A percentile compares a stretch with the other conserved stretches of the same genome.
These are phyloP conservation scores for Eurystomus gularis DNA, from an alignment of 2,113 vertebrate species.

Conservation along the genomic window DNA sequence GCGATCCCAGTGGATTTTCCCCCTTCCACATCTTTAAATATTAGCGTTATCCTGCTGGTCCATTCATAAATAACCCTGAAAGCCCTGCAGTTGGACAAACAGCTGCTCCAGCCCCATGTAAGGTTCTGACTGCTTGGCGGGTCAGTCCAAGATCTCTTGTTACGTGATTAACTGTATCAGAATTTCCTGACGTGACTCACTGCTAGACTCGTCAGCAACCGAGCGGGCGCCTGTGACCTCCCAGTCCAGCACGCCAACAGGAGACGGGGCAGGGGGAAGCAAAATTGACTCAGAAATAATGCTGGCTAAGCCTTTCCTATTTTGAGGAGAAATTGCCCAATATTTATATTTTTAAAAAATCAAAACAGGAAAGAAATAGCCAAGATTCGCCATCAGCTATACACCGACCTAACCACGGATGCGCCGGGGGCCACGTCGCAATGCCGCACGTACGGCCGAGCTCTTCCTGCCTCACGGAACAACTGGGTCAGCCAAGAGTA, in stretches of 20 bases:
- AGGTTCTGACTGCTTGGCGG: background rate
- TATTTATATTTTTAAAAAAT: background rate
- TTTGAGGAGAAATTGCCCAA: conserved; percentile 20
- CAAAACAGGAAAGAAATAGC: background rate
- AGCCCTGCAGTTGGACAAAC: background rate
- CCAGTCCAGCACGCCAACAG: background rate
- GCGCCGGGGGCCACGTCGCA: fast-evolving
- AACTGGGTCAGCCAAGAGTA: conserved; percentile 77
- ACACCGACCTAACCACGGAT: background rate
- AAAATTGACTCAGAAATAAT: background rate
- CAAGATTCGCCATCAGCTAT: background rate
- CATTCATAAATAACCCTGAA: background rate
- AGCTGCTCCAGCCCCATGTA: background rate
- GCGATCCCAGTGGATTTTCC: background rate
- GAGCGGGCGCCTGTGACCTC: background rate
- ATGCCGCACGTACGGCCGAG: background rate
- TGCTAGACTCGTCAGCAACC: background rate
- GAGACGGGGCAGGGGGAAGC: background rate
- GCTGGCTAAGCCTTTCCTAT: conserved; percentile 53
- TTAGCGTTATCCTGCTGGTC: background rate
- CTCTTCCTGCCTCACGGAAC: background rate
- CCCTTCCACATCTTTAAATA: background rate
- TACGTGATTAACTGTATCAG: background rate
- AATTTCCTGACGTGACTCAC: conserved; percentile 45
- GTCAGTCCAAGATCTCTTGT: background rate